Evolutionary conservation across 2,113 vertebrate species (phyloP), one percentile per base, ranked within the genome.

Genomic region (Tauraco erythrolophus): DNA sequence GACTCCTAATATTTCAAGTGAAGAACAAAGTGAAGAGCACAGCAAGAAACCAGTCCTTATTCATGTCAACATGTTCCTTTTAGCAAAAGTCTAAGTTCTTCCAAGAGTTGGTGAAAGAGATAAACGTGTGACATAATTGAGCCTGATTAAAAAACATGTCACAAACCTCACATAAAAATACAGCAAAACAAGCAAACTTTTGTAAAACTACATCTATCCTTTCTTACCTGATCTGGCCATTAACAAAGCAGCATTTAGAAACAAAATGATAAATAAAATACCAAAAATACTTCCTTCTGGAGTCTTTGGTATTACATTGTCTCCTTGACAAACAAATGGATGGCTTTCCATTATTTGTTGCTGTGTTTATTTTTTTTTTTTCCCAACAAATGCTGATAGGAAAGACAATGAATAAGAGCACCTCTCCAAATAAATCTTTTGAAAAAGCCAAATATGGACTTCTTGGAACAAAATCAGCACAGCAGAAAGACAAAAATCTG

Each of bases 41-140:
- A 54, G 6, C 14, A 88, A 54, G 41, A 75, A 78, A 71, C 1
- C 16, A 84, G 30, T 30, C 41, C 14, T 69, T 61, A 70, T 19
- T 72, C 30, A 53, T 2, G 1, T 19, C 19, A 72, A 56, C 6
- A 24, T 3, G 0, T 10, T 91, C 1, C 0, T 51, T 71, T 66
- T 1, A 71, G 22, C 27, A n/a, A n/a, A n/a, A n/a, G n/a, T n/a
- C n/a, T n/a, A n/a, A n/a, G n/a, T n/a, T 62, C 41, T 50, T 75
- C 19, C 19, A 54, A 33, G 11, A 58, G 19, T 3, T 45, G 6
- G 8, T 27, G n/a, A 28, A 70, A 50, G 14, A 85, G 74, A 62
- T 23, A 65, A 64, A 33, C 18, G 37, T 0, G 1, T 17, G 15
- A 3, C 66, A 4, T 19, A 85, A 70, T 1, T 75, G n/a, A 58